Conservation (phyloP, 2,888 invertebrate genomes). For the Mythimna vitellina region DNA sequence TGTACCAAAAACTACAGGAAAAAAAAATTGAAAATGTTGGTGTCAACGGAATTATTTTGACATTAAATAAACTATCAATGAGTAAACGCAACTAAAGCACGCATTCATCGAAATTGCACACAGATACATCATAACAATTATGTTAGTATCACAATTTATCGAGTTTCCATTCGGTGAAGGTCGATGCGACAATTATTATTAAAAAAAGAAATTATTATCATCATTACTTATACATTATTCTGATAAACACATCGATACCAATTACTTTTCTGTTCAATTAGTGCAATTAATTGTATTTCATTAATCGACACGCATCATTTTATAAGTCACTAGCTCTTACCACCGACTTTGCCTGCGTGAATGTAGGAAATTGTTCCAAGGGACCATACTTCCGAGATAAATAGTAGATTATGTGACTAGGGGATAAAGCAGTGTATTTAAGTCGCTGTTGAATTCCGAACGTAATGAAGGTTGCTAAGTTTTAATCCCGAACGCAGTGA, state of each 20-base stretch:
- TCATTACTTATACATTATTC: not conserved
- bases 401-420: no score
- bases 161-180: conserved; percentile 2
- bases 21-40: no score
- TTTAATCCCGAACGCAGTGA: no score
- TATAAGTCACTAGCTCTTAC: not conserved
- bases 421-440: no score
- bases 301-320: not conserved
- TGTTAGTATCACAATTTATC: not conserved
- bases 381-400: no score
- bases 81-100: not conserved
- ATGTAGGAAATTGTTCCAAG: no score
- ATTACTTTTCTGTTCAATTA: conserved; percentile 28
- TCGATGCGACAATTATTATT: not conserved
- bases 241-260: conserved; percentile 17
- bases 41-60: no score
- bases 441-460: no score
- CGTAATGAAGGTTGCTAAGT: no score
- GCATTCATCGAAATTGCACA: not conserved
- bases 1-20: no score
- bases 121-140: not conserved
- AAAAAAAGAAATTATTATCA: conserved; percentile 7
- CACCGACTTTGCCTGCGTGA: not conserved
- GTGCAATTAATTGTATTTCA: not conserved
- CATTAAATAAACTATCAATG: no score